These are phyloP conservation scores for Scomber scombrus DNA, from an alignment of 2,113 vertebrate genomes.

Conservation along the genomic window DNA sequence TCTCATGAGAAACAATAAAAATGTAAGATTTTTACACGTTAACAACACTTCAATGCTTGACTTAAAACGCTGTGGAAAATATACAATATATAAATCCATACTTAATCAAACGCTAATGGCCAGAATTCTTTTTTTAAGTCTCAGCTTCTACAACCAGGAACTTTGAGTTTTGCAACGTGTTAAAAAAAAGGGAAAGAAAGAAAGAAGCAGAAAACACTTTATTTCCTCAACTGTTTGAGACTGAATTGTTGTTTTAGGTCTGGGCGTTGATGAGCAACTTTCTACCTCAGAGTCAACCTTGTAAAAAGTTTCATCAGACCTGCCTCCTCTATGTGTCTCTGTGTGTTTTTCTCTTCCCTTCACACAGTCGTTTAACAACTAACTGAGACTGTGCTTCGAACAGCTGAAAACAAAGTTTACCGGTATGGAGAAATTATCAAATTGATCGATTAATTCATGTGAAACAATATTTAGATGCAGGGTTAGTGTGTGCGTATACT, in stretches of 20 bases:
- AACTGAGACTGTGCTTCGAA: conserved; percentile 35
- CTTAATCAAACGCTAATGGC: background rate
- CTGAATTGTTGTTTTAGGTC: conserved; percentile 12
- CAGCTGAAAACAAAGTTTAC: conserved; percentile 37
- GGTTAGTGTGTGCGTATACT: conserved; percentile 4
- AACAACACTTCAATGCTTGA: background rate
- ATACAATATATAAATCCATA: background rate
- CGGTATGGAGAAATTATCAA: background rate
- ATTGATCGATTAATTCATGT: conserved; percentile 26
- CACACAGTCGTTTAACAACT: conserved; percentile 24
- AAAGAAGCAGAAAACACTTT: background rate
- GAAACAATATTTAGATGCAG: background rate
- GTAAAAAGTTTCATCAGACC: conserved; percentile 61
- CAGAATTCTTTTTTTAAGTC: background rate
- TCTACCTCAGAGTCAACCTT: conserved; percentile 38
- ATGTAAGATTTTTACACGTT: background rate
- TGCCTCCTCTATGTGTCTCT: conserved; percentile 33
- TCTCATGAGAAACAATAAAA: no score
- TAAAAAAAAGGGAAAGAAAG: background rate
- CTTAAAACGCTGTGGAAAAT: background rate
- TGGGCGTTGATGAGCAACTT: conserved; percentile 60
- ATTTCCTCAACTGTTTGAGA: conserved; percentile 35
- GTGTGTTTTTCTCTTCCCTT: background rate
- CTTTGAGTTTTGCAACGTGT: conserved; percentile 1
- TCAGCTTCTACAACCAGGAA: background rate